Base-by-base conservation (phyloP, 2,113 vertebrate species). In the Ctenodactylus gundi region DNA sequence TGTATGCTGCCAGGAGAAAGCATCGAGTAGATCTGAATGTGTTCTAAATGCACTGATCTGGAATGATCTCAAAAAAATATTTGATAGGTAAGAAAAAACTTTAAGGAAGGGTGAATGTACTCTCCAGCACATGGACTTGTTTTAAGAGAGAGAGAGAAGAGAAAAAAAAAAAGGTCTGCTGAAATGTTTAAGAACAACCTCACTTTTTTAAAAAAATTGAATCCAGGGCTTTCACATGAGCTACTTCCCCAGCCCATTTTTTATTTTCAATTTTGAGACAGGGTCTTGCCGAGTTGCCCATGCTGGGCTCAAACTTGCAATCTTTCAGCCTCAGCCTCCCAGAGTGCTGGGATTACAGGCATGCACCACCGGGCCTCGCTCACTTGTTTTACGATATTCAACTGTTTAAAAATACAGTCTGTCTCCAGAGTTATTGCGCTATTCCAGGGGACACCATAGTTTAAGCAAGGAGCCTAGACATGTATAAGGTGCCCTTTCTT, bases 1-100 rank as follows among this genome's bases (percentile, higher is more conserved):
- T 55, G n/a, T 57, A 34, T 68, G 65, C 72, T 85, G 14, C 53
- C 60, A 12, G 34, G 67, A 64, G 88, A 82, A 68, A 77, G 36
- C 64, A 75, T 81, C 60, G 49, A 29, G 9, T 20, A 64, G 39
- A 73, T 73, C 20, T 53, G 57, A 84, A 17, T 46, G 39, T 70
- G 41, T 82, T 83, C 80, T 92, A n/a, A 76, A 62, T 75, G 55
- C 70, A 41, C 75, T 62, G 25, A 81, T 76, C 60, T 46, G n/a
- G 87, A 88, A 94, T 85, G 75, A 75, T 83, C 70, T 68, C 70
- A 90, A 41, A 75, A 41, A 75, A 78, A 44, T 85, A 51, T 44
- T 90, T 46, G 62, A 68, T 60, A 88, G 65, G 29, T 67, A 57
- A 84, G 58, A 94, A 88, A 57, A 94, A 68, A 12, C 14, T 53